Percentiles rank a stretch among this genome's conserved stretches.
These are phyloP conservation scores for Saxidomus purpurata DNA, from an alignment of 1,140 invertebrate genomes.

Conservation along the genomic window DNA sequence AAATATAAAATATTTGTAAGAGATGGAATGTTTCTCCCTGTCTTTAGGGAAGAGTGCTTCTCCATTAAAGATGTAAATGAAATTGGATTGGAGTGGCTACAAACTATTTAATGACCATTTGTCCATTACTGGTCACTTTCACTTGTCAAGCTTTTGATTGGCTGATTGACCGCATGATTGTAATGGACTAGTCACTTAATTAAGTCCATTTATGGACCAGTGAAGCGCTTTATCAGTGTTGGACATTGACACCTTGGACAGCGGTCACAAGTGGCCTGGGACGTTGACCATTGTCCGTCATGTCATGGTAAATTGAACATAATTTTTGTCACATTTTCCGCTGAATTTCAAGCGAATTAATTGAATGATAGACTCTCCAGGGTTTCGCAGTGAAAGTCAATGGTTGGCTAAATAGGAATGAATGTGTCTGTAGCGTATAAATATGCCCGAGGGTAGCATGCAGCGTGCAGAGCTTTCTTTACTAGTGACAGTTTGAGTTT, in stretches of 20 bases:
- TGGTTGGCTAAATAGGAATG: slow-evolving; percentile 17
- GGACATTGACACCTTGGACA: slow-evolving; percentile 49
- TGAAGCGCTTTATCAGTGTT: slow-evolving; percentile 54
- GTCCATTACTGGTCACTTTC: slow-evolving; percentile 62
- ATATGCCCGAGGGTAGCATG: slow-evolving; percentile 15
- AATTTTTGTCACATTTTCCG: slow-evolving; percentile 64
- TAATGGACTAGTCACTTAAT: slow-evolving; percentile 66
- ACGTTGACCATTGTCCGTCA: slow-evolving; percentile 48
- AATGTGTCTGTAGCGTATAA: slow-evolving; percentile 31
- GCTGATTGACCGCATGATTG: slow-evolving; percentile 56
- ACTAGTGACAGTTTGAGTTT: slow-evolving; percentile 1
- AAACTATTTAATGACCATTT: neutral
- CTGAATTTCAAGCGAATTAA: slow-evolving; percentile 62
- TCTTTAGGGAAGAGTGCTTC: neutral
- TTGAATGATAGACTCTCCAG: slow-evolving; percentile 53
- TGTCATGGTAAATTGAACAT: slow-evolving; percentile 63
- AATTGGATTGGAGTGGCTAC: slow-evolving; percentile 8
- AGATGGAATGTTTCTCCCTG: neutral
- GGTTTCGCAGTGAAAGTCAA: slow-evolving; percentile 45
- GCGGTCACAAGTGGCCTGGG: slow-evolving; percentile 28
- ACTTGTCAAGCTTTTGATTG: slow-evolving; percentile 30
- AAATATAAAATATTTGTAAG: slow-evolving; percentile 2
- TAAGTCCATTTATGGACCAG: slow-evolving; percentile 62
- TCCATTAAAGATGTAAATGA: slow-evolving; percentile 35
- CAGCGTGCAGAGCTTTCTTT: neutral